Percentiles rank a stretch among this genome's conserved stretches.
Conservation (phyloP, 1,140 invertebrate genomes). For the Drosophila pallidifrons region DNA sequence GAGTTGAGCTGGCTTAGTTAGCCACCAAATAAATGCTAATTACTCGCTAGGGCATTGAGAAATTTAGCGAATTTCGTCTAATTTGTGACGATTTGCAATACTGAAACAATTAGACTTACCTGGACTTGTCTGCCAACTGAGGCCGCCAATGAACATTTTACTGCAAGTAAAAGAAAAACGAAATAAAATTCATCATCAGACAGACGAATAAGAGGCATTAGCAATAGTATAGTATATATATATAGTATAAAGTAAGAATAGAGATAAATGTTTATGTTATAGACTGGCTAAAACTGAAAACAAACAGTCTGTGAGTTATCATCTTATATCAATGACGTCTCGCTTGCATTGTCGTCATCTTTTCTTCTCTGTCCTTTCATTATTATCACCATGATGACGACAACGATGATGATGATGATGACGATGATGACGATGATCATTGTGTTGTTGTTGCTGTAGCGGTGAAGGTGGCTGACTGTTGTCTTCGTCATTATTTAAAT, state of each 20-base stretch:
- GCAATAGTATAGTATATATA: slow-evolving; percentile 9
- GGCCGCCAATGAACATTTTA: slow-evolving; percentile 99
- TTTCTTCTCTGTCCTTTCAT: slow-evolving; percentile 9
- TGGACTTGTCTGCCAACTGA: slow-evolving; percentile 99
- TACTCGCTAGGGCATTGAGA: slow-evolving; percentile 26
- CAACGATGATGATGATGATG: slow-evolving; percentile 12
- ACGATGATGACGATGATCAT: slow-evolving; percentile 35
- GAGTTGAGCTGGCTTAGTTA: slow-evolving; percentile 15
- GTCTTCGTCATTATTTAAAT: slow-evolving; percentile 83
- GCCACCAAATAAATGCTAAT: slow-evolving; percentile 51
- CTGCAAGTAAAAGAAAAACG: slow-evolving; percentile 92
- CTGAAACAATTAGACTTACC: slow-evolving; percentile 88
- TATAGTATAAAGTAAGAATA: slow-evolving; percentile 8
- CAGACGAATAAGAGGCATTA: slow-evolving; percentile 50
- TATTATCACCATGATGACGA: slow-evolving; percentile 8
- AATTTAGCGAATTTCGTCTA: slow-evolving; percentile 53
- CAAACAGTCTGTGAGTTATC: slow-evolving; percentile 31
- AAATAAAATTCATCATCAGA: slow-evolving; percentile 66
- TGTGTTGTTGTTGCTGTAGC: slow-evolving; percentile 31
- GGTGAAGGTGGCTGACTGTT: slow-evolving; percentile 58
- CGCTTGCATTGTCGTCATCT: slow-evolving; percentile 20
- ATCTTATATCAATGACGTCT: slow-evolving; percentile 52
- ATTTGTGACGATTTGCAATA: slow-evolving; percentile 44
- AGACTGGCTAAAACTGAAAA: slow-evolving; percentile 9
- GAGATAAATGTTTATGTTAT: slow-evolving; percentile 33